phyloP scores from a whole-genome alignment of 2,888 invertebrate genomes.

The Taenaris catops region DNA sequence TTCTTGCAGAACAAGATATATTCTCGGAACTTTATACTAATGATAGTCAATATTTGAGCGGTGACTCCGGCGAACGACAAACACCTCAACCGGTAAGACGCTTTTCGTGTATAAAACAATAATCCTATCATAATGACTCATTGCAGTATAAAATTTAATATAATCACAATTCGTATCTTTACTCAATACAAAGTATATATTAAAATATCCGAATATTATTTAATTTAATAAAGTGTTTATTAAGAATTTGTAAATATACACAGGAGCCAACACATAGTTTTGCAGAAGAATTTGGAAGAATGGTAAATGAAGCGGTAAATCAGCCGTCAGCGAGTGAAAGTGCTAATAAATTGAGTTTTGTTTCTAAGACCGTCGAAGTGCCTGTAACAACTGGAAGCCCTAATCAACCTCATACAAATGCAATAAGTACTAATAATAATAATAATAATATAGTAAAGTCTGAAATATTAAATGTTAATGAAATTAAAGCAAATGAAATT shows the following conservation, averaged over 20 bases:
- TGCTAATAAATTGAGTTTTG: conserved; percentile 46
- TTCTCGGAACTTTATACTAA: conserved; percentile 62
- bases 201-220: too few species aligned
- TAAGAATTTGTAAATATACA: conserved; percentile 26
- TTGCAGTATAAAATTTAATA: conserved; percentile 1
- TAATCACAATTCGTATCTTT: too few species aligned
- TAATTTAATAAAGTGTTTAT: not conserved
- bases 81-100: conserved; percentile 71
- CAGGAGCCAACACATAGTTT: conserved; percentile 53
- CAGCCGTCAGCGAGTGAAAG: conserved; percentile 49
- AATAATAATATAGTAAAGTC: conserved; percentile 70
- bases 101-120: not conserved
- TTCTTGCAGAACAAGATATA: conserved; percentile 71
- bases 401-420: conserved; percentile 56
- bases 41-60: conserved; percentile 59
- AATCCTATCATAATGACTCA: not conserved
- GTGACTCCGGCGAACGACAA: conserved; percentile 72
- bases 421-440: conserved; percentile 53
- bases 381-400: conserved; percentile 44
- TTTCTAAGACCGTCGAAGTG: conserved; percentile 47
- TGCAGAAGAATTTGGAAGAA: conserved; percentile 70
- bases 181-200: too few species aligned
- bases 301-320: conserved; percentile 62
- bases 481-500: conserved; percentile 62
- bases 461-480: conserved; percentile 63